A percentile compares a stretch with the other conserved stretches of the same genome.
These are phyloP conservation scores for Stictonetta naevosa DNA, from an alignment of 2,113 vertebrate species.

Conservation along the genomic window DNA sequence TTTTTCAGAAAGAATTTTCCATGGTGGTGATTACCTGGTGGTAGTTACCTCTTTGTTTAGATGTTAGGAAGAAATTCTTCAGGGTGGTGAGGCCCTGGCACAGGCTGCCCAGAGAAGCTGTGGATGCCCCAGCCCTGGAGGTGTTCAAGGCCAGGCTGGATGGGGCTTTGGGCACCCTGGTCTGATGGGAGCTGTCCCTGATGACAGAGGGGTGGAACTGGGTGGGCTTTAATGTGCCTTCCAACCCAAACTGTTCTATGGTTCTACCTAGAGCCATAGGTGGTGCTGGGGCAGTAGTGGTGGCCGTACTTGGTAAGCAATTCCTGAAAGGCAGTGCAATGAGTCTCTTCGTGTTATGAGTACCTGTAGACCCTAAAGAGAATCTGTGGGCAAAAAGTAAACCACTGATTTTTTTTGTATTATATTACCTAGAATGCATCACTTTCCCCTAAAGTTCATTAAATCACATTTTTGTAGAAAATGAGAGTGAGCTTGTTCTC, in stretches of 20 bases:
- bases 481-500: neutral
- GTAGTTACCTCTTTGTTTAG: neutral
- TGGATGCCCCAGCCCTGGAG: neutral
- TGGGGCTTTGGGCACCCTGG: neutral
- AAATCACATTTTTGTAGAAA: neutral
- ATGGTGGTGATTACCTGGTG: neutral
- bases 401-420: neutral
- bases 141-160: neutral
- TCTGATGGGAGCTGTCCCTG: neutral
- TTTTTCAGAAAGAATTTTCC: neutral
- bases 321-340: neutral
- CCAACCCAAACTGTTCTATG: neutral
- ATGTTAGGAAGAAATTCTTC: neutral
- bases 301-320: neutral
- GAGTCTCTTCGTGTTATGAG: constrained; percentile 3
- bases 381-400: constrained; percentile 1
- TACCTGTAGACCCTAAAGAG: constrained; percentile 3
- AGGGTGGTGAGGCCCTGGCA: neutral
- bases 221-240: neutral
- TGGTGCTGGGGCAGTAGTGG: neutral
- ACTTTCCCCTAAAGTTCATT: neutral
- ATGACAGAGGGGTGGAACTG: neutral
- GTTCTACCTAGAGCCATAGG: neutral
- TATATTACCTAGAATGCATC: neutral
- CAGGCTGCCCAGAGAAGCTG: neutral